Evolutionary conservation across 2,113 vertebrate species (phyloP).

Genomic region (Reinhardtius hippoglossoides): DNA sequence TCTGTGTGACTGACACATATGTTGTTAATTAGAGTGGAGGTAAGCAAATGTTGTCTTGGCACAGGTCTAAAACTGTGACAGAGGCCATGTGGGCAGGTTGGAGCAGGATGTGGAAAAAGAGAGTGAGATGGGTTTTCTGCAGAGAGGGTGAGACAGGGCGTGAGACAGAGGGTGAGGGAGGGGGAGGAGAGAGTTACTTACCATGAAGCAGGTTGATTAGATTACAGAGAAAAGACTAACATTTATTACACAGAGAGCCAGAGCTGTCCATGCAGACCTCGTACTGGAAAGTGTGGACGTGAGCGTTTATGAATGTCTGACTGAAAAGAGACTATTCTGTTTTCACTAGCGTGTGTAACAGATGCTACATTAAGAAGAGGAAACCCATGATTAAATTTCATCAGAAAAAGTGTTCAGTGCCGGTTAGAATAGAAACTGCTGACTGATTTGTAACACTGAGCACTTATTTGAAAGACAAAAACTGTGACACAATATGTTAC

Average conservation of each 20-base stretch:
- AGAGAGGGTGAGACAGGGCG: constrained; percentile 33
- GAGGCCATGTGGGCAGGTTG: constrained; percentile 19
- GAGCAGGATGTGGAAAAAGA: constrained; percentile 38
- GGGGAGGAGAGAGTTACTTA: constrained; percentile 56
- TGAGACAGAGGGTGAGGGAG: constrained; percentile 34
- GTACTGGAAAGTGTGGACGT: not conserved
- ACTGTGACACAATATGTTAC: not conserved
- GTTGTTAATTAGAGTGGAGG: not conserved
- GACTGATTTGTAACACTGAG: not conserved
- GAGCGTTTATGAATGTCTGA: constrained; percentile 23
- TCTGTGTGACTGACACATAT: not conserved
- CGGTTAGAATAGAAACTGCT: constrained; percentile 5
- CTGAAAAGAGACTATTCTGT: not conserved
- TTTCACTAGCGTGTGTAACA: constrained; percentile 3
- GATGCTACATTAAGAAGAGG: constrained; percentile 3
- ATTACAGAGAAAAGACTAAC: constrained; percentile 72
- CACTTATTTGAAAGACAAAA: not conserved
- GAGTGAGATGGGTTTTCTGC: constrained; percentile 30
- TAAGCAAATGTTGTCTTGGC: not conserved
- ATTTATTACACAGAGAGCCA: constrained; percentile 71
- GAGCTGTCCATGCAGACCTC: constrained; percentile 18
- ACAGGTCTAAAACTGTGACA: constrained; percentile 28
- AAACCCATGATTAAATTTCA: constrained; percentile 13
- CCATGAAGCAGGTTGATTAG: constrained; percentile 77
- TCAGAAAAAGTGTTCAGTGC: constrained; percentile 5